phyloP scores from a whole-genome alignment of 2,797 vertebrate species.

The Philypnodon macrostomus region DNA sequence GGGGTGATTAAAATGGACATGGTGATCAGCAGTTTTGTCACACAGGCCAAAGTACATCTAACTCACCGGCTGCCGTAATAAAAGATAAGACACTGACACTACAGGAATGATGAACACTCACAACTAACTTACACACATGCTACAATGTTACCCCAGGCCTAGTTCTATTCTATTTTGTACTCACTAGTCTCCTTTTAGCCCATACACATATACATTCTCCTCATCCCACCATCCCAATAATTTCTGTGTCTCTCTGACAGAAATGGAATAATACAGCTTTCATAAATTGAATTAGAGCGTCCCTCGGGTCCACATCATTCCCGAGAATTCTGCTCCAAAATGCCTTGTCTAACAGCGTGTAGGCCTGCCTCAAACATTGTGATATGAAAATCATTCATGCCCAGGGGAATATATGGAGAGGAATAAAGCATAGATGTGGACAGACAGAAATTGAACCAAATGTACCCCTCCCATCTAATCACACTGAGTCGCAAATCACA shows the following conservation, averaged over 20 bases:
- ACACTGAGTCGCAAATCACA: slow-evolving; percentile 64
- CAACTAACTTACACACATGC: slow-evolving; percentile 24
- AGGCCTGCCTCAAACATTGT: slow-evolving; percentile 27
- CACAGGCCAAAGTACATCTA: slow-evolving; percentile 52
- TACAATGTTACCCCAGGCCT: slow-evolving; percentile 17
- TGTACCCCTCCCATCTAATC: slow-evolving; percentile 58
- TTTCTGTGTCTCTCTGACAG: slow-evolving; percentile 1
- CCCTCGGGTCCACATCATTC: slow-evolving; percentile 20
- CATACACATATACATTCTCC: slow-evolving; percentile 2
- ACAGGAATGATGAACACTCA: slow-evolving; percentile 42
- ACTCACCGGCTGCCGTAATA: slow-evolving; percentile 53
- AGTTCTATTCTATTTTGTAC: slow-evolving; percentile 11
- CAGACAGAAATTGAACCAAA: slow-evolving; percentile 56
- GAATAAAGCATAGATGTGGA: slow-evolving; percentile 48
- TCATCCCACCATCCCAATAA: neutral
- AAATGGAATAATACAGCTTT: slow-evolving; percentile 26
- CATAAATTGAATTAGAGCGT: slow-evolving; percentile 15
- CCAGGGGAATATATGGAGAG: slow-evolving; percentile 31
- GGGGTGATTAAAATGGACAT: slow-evolving; percentile 50
- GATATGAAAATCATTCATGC: slow-evolving; percentile 51
- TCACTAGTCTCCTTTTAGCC: neutral
- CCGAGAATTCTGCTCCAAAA: slow-evolving; percentile 20
- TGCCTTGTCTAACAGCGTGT: slow-evolving; percentile 21
- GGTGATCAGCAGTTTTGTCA: slow-evolving; percentile 61
- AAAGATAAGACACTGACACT: slow-evolving; percentile 57